These are phyloP conservation scores for Lysandra bellargus DNA, from an alignment of 2,888 invertebrate genomes.

Conservation along the genomic window DNA sequence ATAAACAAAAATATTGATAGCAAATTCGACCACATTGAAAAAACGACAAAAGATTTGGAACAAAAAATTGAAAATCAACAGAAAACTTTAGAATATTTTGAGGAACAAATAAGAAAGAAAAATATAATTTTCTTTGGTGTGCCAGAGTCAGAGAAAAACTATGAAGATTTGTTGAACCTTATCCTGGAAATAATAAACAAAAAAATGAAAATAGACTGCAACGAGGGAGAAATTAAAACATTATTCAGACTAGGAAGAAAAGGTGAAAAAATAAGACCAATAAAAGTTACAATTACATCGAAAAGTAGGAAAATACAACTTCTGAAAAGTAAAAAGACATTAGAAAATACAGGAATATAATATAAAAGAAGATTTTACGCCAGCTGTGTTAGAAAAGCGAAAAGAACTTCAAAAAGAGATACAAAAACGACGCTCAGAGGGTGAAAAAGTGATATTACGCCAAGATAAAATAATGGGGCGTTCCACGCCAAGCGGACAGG, in stretches of 20 bases:
- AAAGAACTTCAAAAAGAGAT: background rate
- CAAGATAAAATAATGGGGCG: background rate
- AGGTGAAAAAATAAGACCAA: background rate
- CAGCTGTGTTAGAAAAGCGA: background rate
- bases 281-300: background rate
- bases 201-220: background rate
- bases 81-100: background rate
- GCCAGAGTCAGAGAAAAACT: conserved; percentile 27
- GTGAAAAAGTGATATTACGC: background rate
- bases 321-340: background rate
- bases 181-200: background rate
- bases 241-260: background rate
- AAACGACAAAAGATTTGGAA: background rate
- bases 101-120: conserved; percentile 2
- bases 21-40: background rate
- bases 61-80: background rate
- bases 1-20: background rate
- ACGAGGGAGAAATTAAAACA: background rate
- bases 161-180: background rate
- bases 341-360: background rate
- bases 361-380: background rate
- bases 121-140: conserved; percentile 29
- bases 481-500: too few relatives aligned
- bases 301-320: background rate
- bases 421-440: background rate